Evolutionary conservation across 2,888 invertebrate genomes (phyloP), one percentile per base, ranked within the genome.

Genomic region (Patella caerulea): DNA sequence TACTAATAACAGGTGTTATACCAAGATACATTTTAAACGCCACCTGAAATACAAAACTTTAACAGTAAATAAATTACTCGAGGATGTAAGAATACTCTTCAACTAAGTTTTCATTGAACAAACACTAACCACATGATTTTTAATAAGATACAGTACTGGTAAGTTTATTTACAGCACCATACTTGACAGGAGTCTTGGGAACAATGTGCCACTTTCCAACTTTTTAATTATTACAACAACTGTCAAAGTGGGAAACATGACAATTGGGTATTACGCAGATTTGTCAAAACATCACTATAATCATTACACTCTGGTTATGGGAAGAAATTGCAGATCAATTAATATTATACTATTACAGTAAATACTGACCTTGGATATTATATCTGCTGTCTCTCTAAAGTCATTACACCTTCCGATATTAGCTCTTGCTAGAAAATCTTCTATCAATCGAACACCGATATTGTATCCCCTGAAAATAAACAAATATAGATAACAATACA

Each of bases 361-460:
- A 65, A 65, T 19, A 19, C 7, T 73, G 83, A 91, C 92, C 86
- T 92, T 93, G 29, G 92, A 89, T 73, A 93, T 89, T 9, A 92
- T 90, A 79, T 99, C 99, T 70, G 99, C 98, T 0, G 98, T 98
- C 90, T 99, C 99, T 88, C 97, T 94, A 93, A 99, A 95, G 92
- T 99, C 99, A 89, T 96, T 93, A 91, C 99, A 99, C 71, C 98
- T 94, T 0, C 95, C 96, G 3, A 96, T 95, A 95, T 95, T 29
- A 96, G 98, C 87, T 86, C 92, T 85, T 0, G 99, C 98, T 14
- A 99, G 93, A 88, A 98, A 99, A 91, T 99, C 99, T 93, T 99
- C 99, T 81, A 99, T 98, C 65, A 99, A 93, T 71, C 99, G 94
- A 75, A 99, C 95, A 15, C 99, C 99, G 94, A 99, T 99, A 90